phyloP scores from a whole-genome alignment of 1,140 invertebrate genomes.

The Drosophila mayri region DNA sequence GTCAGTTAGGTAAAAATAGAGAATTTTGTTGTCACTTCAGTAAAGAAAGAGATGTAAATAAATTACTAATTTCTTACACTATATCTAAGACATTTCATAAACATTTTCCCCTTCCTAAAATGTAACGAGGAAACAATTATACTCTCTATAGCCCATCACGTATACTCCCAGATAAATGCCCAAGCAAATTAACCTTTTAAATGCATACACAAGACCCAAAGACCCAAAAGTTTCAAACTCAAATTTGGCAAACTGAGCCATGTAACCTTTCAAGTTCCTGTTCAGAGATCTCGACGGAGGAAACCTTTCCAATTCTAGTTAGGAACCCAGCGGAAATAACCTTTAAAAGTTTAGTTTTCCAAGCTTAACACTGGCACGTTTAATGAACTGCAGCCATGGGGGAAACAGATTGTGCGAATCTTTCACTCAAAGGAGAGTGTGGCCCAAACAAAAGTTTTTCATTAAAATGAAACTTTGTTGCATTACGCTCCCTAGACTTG shows the following conservation, averaged over 20 bases:
- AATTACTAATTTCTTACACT: not conserved
- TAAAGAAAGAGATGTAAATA: too few species aligned
- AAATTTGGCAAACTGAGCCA: conserved; percentile 16
- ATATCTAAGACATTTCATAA: not conserved
- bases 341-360: conserved; percentile 38
- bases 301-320: conserved; percentile 34
- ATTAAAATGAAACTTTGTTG: conserved; percentile 82
- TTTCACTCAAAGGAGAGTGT: conserved; percentile 24
- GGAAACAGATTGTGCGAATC: conserved; percentile 31
- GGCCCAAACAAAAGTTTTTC: conserved; percentile 79
- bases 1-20: too few species aligned
- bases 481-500: conserved; percentile 57
- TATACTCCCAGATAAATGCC: not conserved
- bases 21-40: too few species aligned
- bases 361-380: conserved; percentile 26
- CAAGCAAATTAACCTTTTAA: conserved; percentile 43
- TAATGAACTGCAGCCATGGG: conserved; percentile 39
- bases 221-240: conserved; percentile 19
- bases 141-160: not conserved
- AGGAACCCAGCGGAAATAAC: conserved; percentile 26
- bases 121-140: conserved; percentile 5
- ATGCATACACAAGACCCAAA: not conserved
- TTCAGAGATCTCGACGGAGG: not conserved
- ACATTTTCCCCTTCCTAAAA: not conserved
- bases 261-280: conserved; percentile 41